Evolutionary conservation across 2,888 invertebrate genomes (phyloP).

Genomic region (Drosophila cognata): DNA sequence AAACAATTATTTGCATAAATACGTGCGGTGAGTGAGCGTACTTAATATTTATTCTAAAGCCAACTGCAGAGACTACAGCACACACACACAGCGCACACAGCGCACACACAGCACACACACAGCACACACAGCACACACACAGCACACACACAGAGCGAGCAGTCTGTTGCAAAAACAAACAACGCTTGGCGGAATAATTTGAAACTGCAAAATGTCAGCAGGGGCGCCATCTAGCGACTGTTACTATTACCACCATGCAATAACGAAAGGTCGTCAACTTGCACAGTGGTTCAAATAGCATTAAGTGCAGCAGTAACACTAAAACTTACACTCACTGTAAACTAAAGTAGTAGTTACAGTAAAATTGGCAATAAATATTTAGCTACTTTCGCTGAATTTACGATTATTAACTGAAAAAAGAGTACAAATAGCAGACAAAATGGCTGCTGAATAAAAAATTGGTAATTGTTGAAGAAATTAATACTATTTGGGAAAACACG

Average conservation of each 20-base stretch:
- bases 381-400: not conserved
- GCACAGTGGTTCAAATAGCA: slow-evolving; percentile 19
- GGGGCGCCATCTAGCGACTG: slow-evolving; percentile 56
- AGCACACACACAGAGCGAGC: slow-evolving; percentile 1
- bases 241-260: slow-evolving; percentile 20
- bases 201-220: slow-evolving; percentile 57
- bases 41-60: slow-evolving; percentile 74
- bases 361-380: not conserved
- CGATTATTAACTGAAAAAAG: not conserved
- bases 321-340: not conserved
- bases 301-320: not conserved
- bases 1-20: slow-evolving; percentile 77
- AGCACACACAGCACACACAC: not conserved
- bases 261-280: slow-evolving; percentile 9
- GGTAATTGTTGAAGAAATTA: not conserved
- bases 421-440: not conserved
- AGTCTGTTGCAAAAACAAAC: slow-evolving; percentile 29
- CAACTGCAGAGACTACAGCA: slow-evolving; percentile 35
- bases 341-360: not conserved
- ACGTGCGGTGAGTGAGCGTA: slow-evolving; percentile 47
- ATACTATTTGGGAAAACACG: no score
- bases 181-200: slow-evolving; percentile 59
- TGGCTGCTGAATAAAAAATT: fast-evolving
- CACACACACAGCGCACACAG: slow-evolving; percentile 20
- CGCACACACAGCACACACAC: slow-evolving; percentile 8